A percentile compares a stretch with the other conserved stretches of the same genome.
Evolutionary conservation across 2,113 vertebrate genomes (phyloP).

Genomic region (Apus apus): DNA sequence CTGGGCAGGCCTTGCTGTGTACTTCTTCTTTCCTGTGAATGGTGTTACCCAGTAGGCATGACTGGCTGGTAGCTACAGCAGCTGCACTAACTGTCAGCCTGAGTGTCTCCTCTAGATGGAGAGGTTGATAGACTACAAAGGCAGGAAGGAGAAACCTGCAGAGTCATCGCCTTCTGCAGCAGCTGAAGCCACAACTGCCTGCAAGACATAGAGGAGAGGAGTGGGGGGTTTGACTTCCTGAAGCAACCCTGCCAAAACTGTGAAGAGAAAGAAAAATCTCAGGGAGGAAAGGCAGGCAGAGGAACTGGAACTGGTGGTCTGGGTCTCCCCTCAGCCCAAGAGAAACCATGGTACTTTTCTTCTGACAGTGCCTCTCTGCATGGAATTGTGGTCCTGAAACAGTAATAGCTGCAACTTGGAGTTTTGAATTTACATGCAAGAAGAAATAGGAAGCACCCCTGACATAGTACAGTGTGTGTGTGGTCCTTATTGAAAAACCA

Average conservation of each 20-base stretch:
- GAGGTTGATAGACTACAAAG: background rate
- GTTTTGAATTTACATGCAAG: background rate
- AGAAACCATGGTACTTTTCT: background rate
- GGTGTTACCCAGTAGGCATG: background rate
- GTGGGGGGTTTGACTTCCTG: background rate
- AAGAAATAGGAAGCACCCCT: background rate
- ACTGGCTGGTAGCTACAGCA: background rate
- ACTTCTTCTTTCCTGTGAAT: constrained; percentile 24
- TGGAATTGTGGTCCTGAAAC: background rate
- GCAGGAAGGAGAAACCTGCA: constrained; percentile 11
- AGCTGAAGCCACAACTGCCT: constrained; percentile 16
- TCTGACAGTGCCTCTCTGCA: background rate
- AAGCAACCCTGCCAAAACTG: background rate
- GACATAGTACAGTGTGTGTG: background rate
- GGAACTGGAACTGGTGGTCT: constrained; percentile 22
- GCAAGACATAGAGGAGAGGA: background rate
- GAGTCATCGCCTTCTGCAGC: background rate
- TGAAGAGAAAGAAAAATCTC: background rate
- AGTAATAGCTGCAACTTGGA: background rate
- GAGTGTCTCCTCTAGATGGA: background rate
- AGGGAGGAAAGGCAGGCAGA: background rate
- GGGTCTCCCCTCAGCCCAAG: background rate
- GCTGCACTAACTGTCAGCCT: background rate
- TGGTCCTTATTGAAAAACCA: background rate
- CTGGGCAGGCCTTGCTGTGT: background rate